phyloP scores from a whole-genome alignment of 2,797 vertebrate species.

The Rhinophrynus dorsalis region DNA sequence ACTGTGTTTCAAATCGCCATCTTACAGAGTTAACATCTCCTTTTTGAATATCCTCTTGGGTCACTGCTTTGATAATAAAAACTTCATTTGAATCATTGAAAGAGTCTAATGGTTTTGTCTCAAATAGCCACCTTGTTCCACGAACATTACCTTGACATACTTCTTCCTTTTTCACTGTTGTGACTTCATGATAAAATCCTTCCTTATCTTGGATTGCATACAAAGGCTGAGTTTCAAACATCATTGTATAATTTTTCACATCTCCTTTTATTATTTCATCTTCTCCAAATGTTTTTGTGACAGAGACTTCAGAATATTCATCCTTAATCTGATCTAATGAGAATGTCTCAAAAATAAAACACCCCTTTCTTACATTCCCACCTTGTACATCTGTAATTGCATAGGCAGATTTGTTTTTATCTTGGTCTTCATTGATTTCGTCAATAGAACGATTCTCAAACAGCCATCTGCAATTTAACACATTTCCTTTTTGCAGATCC shows the following conservation, averaged over 20 bases:
- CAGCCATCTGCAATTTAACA: conserved; percentile 83
- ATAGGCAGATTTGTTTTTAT: conserved; percentile 61
- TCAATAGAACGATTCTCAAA: conserved; percentile 89
- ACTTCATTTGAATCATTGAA: conserved; percentile 84
- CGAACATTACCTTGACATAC: conserved; percentile 85
- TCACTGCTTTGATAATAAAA: conserved; percentile 88
- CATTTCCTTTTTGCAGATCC: conserved; percentile 86
- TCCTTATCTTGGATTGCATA: conserved; percentile 90
- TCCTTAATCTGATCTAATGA: conserved; percentile 86
- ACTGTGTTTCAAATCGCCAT: conserved; percentile 91
- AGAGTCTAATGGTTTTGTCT: conserved; percentile 90
- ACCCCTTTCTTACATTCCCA: conserved; percentile 82
- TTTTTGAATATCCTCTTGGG: conserved; percentile 86
- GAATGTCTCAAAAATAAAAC: conserved; percentile 88
- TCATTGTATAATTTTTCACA: conserved; percentile 85
- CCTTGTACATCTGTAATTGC: conserved; percentile 82
- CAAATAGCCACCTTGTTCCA: conserved; percentile 89
- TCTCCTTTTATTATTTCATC: conserved; percentile 81
- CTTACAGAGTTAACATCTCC: conserved; percentile 85
- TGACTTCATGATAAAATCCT: conserved; percentile 89
- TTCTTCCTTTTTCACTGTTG: conserved; percentile 89
- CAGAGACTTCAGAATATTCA: conserved; percentile 62
- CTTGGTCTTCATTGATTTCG: conserved; percentile 69
- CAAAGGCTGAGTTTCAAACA: conserved; percentile 91
- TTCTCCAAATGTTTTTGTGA: conserved; percentile 63